Conservation (phyloP, 1,140 invertebrate species). For the Drosophila ironensis region DNA sequence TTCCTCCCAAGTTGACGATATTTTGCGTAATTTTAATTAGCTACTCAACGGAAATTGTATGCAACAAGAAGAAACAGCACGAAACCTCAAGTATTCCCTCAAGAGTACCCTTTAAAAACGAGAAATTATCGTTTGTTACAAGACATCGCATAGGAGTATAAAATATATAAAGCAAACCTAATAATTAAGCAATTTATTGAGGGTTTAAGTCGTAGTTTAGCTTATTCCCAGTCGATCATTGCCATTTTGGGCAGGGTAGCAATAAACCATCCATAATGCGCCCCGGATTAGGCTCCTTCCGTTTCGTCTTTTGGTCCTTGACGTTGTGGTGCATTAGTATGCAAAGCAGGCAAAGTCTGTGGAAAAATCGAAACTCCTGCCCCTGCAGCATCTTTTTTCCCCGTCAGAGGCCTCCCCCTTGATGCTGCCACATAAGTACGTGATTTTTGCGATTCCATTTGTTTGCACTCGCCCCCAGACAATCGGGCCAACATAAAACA, state of each 20-base stretch:
- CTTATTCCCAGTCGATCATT: no score
- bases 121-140: no score
- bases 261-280: conserved; percentile 13
- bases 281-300: conserved; percentile 35
- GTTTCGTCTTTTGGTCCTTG: conserved; percentile 21
- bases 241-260: neutral
- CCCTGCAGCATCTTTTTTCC: conserved; percentile 13
- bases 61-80: conserved; percentile 18
- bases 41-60: conserved; percentile 58
- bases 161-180: neutral
- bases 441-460: conserved; percentile 72
- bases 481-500: conserved; percentile 37
- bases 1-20: conserved; percentile 30
- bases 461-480: conserved; percentile 52
- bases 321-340: conserved; percentile 52
- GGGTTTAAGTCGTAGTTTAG: no score
- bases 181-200: no score
- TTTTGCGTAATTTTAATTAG: conserved; percentile 75
- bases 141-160: no score
- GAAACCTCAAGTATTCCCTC: neutral
- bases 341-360: conserved; percentile 55
- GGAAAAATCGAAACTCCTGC: conserved; percentile 61
- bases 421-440: conserved; percentile 46
- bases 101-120: conserved; percentile 11
- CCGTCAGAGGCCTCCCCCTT: neutral